Evolutionary conservation across 2,888 invertebrate genomes (phyloP), one percentile per base, ranked within the genome.

Genomic region (Mesorhabditis sp.): DNA sequence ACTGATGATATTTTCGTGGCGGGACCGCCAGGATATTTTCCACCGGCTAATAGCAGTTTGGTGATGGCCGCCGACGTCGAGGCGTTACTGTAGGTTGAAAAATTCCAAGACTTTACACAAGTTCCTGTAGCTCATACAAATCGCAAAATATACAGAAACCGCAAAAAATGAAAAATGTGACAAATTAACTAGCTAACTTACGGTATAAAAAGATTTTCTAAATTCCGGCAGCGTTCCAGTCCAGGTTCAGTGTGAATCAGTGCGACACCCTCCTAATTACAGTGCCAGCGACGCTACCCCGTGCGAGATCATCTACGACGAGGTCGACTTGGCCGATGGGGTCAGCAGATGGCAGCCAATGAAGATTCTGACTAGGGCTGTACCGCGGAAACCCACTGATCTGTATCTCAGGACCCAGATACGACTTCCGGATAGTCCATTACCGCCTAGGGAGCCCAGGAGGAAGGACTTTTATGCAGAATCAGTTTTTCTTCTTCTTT

Each of bases 1-100:
- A 68, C 69, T 3, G 72, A 72, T 15, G 72, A 72, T 62, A 69
- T 67, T 62, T 71, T 71, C 69, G 28, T 28, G 28, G 28, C 28
- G 28, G 28, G 28, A 2, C 28, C 28, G 28, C 28, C 28, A 28
- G 28, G 28, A 28, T 28, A 28, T 28, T 28, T 1, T 28, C 28
- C 28, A 28, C 28, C 28, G 28, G 28, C 28, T 28, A 28, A 28
- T 28, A 28, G 28, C 28, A 28, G 28, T 28, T 28, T 28, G 28
- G 28, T 28, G 28, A 28, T 28, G 28, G 28, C 28, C 2, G 28
- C 28, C 2, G 28, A 28, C 2, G 28, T 28, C 1, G 28, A 28
- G 28, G 28, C 28, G 28, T 28, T 28, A 28, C 28, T 28, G 28
- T 28, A 28, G 28, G 28, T 28, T n/a, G n/a, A n/a, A n/a, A n/a